phyloP scores from a whole-genome alignment of 2,888 invertebrate species.

The Trachelus stipa region DNA sequence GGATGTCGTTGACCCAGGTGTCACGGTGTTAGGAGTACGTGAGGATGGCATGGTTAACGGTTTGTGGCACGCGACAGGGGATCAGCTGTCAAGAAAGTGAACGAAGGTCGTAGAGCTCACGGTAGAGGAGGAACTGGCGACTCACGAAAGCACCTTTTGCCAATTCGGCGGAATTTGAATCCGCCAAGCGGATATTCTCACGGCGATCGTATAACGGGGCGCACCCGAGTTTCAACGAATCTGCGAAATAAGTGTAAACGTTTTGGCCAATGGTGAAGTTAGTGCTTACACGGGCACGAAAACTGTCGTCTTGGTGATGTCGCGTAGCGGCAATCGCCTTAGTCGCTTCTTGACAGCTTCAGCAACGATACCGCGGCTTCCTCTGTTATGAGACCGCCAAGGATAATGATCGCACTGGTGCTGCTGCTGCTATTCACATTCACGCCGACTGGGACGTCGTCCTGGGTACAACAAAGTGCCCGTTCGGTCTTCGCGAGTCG shows the following conservation, averaged over 20 bases:
- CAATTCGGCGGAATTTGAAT: background rate
- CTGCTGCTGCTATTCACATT: background rate
- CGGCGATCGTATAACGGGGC: conserved; percentile 22
- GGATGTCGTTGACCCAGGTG: no score
- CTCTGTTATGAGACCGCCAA: conserved; percentile 1
- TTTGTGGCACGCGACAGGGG: no score
- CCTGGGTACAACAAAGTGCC: background rate
- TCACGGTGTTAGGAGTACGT: no score
- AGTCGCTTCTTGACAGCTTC: no score
- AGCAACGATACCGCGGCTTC: no score
- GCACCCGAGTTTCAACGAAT: conserved; percentile 34
- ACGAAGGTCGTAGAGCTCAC: no score
- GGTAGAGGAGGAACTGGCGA: no score
- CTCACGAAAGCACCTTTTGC: background rate
- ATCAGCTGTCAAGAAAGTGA: no score
- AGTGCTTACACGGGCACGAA: conserved; percentile 2
- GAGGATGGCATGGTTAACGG: no score
- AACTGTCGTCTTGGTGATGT: background rate
- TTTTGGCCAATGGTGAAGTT: background rate
- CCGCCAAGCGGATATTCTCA: conserved; percentile 16
- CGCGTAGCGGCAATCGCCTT: background rate
- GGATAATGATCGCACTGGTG: background rate
- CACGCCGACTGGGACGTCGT: background rate
- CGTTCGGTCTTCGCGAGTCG: no score
- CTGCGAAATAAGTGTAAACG: conserved; percentile 29